phyloP scores from a whole-genome alignment of 2,113 vertebrate species.

The Microtus ochrogaster region DNA sequence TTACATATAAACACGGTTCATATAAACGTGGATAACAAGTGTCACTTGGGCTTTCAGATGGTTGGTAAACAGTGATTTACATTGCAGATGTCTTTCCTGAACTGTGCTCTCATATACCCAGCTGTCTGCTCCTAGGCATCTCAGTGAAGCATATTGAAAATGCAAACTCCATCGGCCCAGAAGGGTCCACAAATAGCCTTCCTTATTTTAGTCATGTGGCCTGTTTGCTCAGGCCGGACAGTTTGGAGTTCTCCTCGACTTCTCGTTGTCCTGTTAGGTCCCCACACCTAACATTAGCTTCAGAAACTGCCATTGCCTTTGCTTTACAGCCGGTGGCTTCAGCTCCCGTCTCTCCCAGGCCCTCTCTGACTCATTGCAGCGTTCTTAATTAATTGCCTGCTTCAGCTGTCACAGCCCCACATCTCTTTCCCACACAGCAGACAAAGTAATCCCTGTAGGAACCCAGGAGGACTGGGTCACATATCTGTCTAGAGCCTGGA shows the following conservation, averaged over 20 bases:
- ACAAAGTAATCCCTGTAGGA: neutral
- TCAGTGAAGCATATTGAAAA: neutral
- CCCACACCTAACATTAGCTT: neutral
- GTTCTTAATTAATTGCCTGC: neutral
- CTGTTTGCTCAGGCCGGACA: neutral
- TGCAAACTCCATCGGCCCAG: neutral
- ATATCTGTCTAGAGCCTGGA: neutral
- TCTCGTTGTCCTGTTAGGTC: neutral
- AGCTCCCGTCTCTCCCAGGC: neutral
- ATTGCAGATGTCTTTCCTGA: conserved; percentile 22
- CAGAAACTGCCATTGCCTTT: conserved; percentile 14
- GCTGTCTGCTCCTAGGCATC: neutral
- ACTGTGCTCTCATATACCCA: neutral
- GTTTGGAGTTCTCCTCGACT: neutral
- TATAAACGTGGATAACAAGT: neutral
- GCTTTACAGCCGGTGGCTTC: neutral
- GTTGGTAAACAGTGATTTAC: neutral
- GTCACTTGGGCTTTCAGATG: neutral
- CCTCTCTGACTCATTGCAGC: neutral
- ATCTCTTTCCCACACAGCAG: neutral
- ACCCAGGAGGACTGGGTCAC: neutral
- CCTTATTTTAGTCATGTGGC: neutral
- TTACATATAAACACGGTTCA: neutral
- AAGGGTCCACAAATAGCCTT: neutral
- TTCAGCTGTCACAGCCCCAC: neutral